phyloP scores from a whole-genome alignment of 1,140 invertebrate species.

The Cotesia vestalis region DNA sequence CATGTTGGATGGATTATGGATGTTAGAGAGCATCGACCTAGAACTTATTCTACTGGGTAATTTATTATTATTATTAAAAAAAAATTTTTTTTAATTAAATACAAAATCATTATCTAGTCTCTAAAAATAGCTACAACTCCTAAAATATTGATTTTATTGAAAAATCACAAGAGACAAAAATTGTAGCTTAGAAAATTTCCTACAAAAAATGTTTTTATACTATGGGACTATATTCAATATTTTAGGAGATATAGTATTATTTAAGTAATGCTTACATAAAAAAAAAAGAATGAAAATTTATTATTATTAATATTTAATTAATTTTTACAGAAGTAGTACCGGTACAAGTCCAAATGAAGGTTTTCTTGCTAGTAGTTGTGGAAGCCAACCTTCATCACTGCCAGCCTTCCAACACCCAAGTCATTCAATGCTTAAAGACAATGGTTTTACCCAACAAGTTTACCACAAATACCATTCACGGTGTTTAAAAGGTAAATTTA shows the following conservation, averaged over 20 bases:
- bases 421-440: slow-evolving; percentile 94
- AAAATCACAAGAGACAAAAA: too few relatives aligned
- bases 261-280: too few relatives aligned
- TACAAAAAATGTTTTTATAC: too few relatives aligned
- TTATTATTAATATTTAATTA: slow-evolving; percentile 24
- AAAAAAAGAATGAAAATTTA: neutral
- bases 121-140: too few relatives aligned
- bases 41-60: slow-evolving; percentile 79
- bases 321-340: slow-evolving; percentile 72
- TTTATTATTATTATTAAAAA: slow-evolving; percentile 34
- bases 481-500: slow-evolving; percentile 84
- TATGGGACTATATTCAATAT: too few relatives aligned
- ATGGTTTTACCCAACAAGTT: slow-evolving; percentile 96
- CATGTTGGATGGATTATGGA: slow-evolving; percentile 98
- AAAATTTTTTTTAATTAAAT: slow-evolving; percentile 20
- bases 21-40: slow-evolving; percentile 79
- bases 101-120: too few relatives aligned
- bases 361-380: slow-evolving; percentile 74
- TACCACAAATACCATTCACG: slow-evolving; percentile 94
- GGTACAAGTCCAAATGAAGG: slow-evolving; percentile 77
- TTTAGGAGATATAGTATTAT: too few relatives aligned
- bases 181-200: neutral
- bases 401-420: slow-evolving; percentile 96
- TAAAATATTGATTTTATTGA: too few relatives aligned
- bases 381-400: slow-evolving; percentile 81